A percentile compares a stretch with the other conserved stretches of the same genome.
Conservation (phyloP, 2,888 invertebrate species). For the Taphrorychus bicolor region DNA sequence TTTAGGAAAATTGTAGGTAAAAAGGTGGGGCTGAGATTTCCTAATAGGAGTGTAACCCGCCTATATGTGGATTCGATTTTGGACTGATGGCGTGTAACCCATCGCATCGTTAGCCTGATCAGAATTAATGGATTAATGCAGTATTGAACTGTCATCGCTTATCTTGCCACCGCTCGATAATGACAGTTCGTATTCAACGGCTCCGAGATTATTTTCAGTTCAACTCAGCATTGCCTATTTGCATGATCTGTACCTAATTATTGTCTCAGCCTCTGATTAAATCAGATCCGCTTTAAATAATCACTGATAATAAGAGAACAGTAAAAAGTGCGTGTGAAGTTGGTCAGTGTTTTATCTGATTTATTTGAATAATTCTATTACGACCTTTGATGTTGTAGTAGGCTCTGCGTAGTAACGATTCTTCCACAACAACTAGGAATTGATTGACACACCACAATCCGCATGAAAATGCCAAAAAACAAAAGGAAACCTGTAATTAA, state of each 20-base stretch:
- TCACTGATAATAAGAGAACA: background rate
- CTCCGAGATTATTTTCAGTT: constrained; percentile 4
- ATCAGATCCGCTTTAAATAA: background rate
- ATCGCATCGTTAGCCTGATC: constrained; percentile 57
- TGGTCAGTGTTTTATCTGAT: background rate
- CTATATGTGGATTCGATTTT: constrained; percentile 49
- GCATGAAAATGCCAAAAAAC: background rate
- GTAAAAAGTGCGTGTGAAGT: background rate
- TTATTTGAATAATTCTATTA: too few species aligned
- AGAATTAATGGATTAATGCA: constrained; percentile 61
- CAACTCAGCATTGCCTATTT: background rate
- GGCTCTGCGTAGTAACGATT: background rate
- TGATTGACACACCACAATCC: too few species aligned
- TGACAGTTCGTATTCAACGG: constrained; percentile 47
- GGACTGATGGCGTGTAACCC: constrained; percentile 49
- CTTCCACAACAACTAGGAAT: background rate
- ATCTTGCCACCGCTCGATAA: constrained; percentile 47
- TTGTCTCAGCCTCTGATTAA: background rate
- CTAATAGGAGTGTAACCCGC: constrained; percentile 50
- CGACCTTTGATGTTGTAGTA: background rate
- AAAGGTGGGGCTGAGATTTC: constrained; percentile 47
- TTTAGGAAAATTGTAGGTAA: constrained; percentile 41
- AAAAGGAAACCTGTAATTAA: background rate
- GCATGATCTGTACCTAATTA: constrained; percentile 1
- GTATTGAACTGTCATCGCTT: constrained; percentile 60